A percentile compares a stretch with the other conserved stretches of the same genome.
Evolutionary conservation across 1,140 invertebrate genomes (phyloP).

Genomic region (Microplitis demolitor): DNA sequence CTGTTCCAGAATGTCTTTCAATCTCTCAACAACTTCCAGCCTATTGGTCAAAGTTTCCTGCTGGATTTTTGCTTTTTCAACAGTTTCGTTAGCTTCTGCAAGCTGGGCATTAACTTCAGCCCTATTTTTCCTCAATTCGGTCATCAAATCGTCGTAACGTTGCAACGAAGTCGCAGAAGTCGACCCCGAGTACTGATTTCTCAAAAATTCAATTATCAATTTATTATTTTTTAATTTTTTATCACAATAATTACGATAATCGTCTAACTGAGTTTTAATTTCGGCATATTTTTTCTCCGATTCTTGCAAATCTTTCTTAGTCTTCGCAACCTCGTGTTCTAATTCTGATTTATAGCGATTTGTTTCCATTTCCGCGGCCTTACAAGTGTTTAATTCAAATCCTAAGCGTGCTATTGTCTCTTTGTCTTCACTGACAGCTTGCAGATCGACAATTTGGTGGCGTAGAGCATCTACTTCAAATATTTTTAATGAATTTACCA

Average conservation of each 20-base stretch:
- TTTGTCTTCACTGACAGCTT: slow-evolving; percentile 68
- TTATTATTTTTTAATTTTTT: slow-evolving; percentile 34
- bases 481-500: slow-evolving; percentile 42
- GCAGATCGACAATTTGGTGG: slow-evolving; percentile 70
- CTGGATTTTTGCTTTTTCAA: slow-evolving; percentile 37
- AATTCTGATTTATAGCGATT: slow-evolving; percentile 36
- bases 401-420: slow-evolving; percentile 64
- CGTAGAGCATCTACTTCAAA: slow-evolving; percentile 67
- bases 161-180: slow-evolving; percentile 46
- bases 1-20: slow-evolving; percentile 52
- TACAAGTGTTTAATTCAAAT: slow-evolving; percentile 47
- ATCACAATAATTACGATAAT: slow-evolving; percentile 28
- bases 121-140: slow-evolving; percentile 36
- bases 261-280: slow-evolving; percentile 36
- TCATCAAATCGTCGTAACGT: slow-evolving; percentile 35
- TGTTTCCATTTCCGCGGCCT: slow-evolving; percentile 40
- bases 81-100: slow-evolving; percentile 34
- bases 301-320: slow-evolving; percentile 41
- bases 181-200: slow-evolving; percentile 48
- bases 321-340: slow-evolving; percentile 39
- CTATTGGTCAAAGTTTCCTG: slow-evolving; percentile 43
- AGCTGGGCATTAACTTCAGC: slow-evolving; percentile 48
- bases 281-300: slow-evolving; percentile 36
- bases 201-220: slow-evolving; percentile 47
- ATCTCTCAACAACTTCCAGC: slow-evolving; percentile 47